These are phyloP conservation scores for Amphiprion ocellaris DNA, from an alignment of 2,113 vertebrate species.

Conservation along the genomic window DNA sequence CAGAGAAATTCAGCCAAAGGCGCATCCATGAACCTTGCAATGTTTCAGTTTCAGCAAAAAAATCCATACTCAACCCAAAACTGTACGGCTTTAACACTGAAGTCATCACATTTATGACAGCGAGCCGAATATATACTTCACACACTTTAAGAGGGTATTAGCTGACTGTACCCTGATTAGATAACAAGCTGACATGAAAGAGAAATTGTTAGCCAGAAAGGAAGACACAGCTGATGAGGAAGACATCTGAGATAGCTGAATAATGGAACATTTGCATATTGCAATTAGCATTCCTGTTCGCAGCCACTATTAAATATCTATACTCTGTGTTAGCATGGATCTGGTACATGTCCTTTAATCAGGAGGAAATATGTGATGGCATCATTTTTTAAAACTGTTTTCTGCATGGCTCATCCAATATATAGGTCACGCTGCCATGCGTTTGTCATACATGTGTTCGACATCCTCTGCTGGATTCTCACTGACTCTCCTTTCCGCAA, in stretches of 20 bases:
- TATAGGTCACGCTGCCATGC: conserved; percentile 19
- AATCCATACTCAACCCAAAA: neutral
- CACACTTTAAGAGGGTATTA: neutral
- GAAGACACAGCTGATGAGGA: neutral
- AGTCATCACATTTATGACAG: neutral
- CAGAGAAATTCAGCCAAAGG: neutral
- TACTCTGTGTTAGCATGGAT: neutral
- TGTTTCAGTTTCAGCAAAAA: neutral
- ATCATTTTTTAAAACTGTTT: neutral
- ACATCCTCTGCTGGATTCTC: neutral
- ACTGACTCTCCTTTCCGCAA: neutral
- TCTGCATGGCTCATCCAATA: conserved; percentile 2
- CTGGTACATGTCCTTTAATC: neutral
- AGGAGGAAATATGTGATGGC: neutral
- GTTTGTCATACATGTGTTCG: conserved; percentile 14
- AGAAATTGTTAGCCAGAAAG: neutral
- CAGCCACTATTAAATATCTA: neutral
- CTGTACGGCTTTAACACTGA: neutral
- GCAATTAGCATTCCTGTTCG: neutral
- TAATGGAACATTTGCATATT: neutral
- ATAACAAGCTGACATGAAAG: conserved; percentile 23
- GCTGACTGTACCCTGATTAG: conserved; percentile 3
- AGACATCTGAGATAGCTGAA: neutral
- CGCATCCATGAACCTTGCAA: neutral
- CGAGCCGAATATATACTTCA: neutral